Percentiles rank a stretch among this genome's conserved stretches.
phyloP scores from a whole-genome alignment of 2,797 vertebrate genomes.

The Protonibea diacanthus region DNA sequence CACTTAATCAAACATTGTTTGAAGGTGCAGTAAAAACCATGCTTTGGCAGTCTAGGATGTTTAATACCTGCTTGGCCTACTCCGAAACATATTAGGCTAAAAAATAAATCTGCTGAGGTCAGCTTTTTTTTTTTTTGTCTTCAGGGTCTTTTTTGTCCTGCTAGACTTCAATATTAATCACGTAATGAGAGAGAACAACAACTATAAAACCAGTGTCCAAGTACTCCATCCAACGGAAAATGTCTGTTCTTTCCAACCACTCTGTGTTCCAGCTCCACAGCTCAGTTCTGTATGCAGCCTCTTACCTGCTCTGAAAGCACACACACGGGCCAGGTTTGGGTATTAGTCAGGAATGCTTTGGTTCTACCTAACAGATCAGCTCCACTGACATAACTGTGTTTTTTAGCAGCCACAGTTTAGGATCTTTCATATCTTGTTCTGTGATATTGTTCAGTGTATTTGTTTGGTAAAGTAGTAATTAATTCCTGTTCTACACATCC shows the following conservation, averaged over 20 bases:
- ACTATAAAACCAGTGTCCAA: slow-evolving; percentile 85
- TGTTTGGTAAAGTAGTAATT: not conserved
- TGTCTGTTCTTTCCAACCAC: slow-evolving; percentile 80
- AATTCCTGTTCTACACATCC: no score
- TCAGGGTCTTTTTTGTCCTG: slow-evolving; percentile 62
- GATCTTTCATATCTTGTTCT: not conserved
- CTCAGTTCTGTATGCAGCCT: slow-evolving; percentile 51
- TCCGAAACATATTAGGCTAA: slow-evolving; percentile 67
- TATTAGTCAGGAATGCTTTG: slow-evolving; percentile 30
- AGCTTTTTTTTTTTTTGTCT: slow-evolving; percentile 59
- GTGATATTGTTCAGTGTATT: not conserved
- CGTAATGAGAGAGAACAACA: slow-evolving; percentile 83
- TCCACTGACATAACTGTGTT: slow-evolving; percentile 1
- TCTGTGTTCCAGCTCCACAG: slow-evolving; percentile 71
- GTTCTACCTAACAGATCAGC: slow-evolving; percentile 8
- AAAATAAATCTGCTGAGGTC: slow-evolving; percentile 73
- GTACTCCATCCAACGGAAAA: slow-evolving; percentile 85
- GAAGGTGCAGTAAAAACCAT: slow-evolving; percentile 70
- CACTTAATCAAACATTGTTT: slow-evolving; percentile 71
- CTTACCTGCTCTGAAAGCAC: slow-evolving; percentile 63
- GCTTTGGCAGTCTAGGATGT: slow-evolving; percentile 67
- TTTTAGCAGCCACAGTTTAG: not conserved
- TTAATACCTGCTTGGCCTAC: slow-evolving; percentile 58
- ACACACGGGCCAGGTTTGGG: slow-evolving; percentile 16
- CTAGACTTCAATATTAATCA: slow-evolving; percentile 79